These are phyloP conservation scores for Coracopsis vasa DNA, from an alignment of 2,113 vertebrate genomes.

Conservation along the genomic window DNA sequence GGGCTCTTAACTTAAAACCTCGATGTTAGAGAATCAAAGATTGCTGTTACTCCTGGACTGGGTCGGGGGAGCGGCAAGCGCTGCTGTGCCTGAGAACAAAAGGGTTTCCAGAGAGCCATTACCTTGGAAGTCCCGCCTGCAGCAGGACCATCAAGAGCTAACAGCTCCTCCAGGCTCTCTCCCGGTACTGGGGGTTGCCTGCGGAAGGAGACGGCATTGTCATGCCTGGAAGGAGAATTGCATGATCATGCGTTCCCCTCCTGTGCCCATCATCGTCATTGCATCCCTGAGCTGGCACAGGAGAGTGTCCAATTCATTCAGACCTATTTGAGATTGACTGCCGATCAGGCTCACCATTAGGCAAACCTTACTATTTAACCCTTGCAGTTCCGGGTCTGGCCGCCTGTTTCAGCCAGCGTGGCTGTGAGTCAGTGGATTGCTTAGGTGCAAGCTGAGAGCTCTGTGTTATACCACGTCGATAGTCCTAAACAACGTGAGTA, in stretches of 20 bases:
- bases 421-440: not conserved
- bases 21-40: not conserved
- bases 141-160: not conserved
- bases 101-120: not conserved
- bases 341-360: not conserved
- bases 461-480: rapidly evolving
- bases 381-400: not conserved
- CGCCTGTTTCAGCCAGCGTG: not conserved
- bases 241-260: not conserved
- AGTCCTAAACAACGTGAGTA: not conserved
- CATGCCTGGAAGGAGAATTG: not conserved
- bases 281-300: rapidly evolving
- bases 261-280: rapidly evolving
- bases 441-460: rapidly evolving
- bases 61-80: not conserved
- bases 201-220: not conserved
- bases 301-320: not conserved
- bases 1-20: not conserved
- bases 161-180: not conserved
- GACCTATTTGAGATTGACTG: rapidly evolving
- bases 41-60: not conserved
- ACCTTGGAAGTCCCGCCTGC: not conserved
- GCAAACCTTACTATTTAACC: not conserved
- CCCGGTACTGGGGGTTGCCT: not conserved
- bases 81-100: not conserved